Conservation (phyloP, 2,888 invertebrate genomes). For the Nomada flava region DNA sequence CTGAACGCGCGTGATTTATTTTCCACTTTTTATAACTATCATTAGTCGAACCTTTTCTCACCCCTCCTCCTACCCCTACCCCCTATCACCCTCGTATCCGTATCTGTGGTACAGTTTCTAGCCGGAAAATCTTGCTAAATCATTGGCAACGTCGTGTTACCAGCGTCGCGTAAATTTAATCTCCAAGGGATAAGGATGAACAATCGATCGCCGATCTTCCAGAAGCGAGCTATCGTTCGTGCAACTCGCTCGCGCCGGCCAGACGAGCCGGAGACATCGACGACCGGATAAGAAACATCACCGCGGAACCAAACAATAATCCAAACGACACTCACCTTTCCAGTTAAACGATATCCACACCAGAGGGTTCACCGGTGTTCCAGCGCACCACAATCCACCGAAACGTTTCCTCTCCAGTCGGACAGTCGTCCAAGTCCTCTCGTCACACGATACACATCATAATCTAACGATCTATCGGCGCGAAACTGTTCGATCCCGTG, state of each 20-base stretch:
- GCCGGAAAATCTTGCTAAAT: background rate
- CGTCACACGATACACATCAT: slow-evolving; percentile 59
- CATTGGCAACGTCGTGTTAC: too few relatives aligned
- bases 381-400: slow-evolving; percentile 38
- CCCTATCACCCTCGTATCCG: background rate
- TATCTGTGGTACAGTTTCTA: background rate
- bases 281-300: slow-evolving; percentile 8
- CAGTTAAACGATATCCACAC: slow-evolving; percentile 50
- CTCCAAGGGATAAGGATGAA: too few relatives aligned
- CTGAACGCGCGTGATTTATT: slow-evolving; percentile 63
- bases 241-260: background rate
- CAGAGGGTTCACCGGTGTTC: slow-evolving; percentile 29
- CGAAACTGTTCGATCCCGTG: slow-evolving; percentile 19
- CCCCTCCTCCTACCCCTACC: background rate
- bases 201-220: too few relatives aligned
- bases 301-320: background rate
- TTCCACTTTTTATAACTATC: slow-evolving; percentile 56
- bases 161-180: too few relatives aligned
- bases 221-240: too few relatives aligned
- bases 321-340: slow-evolving; percentile 51
- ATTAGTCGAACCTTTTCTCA: slow-evolving; percentile 47
- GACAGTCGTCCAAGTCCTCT: slow-evolving; percentile 41
- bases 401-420: slow-evolving; percentile 23
- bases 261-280: slow-evolving; percentile 14
- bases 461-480: slow-evolving; percentile 18